Evolutionary conservation across 2,797 vertebrate species (phyloP).

Genomic region (Macrochelys suwanniensis): DNA sequence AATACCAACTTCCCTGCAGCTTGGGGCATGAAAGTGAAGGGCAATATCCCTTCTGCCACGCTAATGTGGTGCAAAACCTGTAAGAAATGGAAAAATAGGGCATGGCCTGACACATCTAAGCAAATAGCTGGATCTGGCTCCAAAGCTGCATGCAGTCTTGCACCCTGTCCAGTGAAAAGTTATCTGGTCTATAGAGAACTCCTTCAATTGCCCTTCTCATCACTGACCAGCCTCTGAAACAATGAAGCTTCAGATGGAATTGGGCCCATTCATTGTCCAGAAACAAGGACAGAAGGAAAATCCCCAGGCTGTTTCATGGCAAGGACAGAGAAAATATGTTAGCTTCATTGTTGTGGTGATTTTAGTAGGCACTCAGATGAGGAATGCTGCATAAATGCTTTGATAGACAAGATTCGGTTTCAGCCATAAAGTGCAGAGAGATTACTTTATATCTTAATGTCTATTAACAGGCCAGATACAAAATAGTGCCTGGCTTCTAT

Average conservation of each 20-base stretch:
- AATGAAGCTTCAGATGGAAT: accelerated
- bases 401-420: slow-evolving; percentile 33
- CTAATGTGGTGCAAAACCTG: slow-evolving; percentile 9
- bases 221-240: not conserved
- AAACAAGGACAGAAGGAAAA: slow-evolving; percentile 23
- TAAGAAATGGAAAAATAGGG: slow-evolving; percentile 31
- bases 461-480: not conserved
- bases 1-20: not conserved
- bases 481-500: not conserved
- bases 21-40: not conserved
- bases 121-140: slow-evolving; percentile 41
- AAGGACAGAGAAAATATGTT: not conserved
- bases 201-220: not conserved
- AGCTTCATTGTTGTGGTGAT: not conserved
- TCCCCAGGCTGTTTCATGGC: not conserved
- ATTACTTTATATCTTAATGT: slow-evolving; percentile 16
- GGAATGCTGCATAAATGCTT: slow-evolving; percentile 33
- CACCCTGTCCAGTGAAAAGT: not conserved
- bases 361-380: not conserved
- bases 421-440: not conserved
- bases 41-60: not conserved
- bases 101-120: slow-evolving; percentile 30
- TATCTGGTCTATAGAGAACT: not conserved
- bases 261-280: not conserved
- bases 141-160: slow-evolving; percentile 33